Evolutionary conservation across 2,797 vertebrate genomes (phyloP).

Genomic region (Enteromius thamalakanensis): DNA sequence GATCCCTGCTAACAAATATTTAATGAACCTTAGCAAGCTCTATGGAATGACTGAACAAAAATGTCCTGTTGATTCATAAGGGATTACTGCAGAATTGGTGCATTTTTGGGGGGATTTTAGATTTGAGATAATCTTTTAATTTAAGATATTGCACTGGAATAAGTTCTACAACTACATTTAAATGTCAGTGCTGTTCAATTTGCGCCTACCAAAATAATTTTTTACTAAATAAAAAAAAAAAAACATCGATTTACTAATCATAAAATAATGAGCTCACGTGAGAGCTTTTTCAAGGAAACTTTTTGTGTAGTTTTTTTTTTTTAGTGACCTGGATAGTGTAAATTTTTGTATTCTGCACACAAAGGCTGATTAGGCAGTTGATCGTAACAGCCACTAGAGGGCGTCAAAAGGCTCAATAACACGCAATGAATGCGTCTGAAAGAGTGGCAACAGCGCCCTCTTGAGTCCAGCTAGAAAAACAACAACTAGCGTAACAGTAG

Average conservation of each 20-base stretch:
- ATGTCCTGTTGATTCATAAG: constrained; percentile 38
- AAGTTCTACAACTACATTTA: background rate
- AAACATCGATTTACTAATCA: background rate
- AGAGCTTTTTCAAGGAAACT: background rate
- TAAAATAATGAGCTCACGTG: background rate
- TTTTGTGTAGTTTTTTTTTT: background rate
- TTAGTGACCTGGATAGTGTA: background rate
- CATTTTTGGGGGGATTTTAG: constrained; percentile 9
- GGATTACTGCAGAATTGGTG: background rate
- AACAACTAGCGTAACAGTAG: background rate
- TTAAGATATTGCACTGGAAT: background rate
- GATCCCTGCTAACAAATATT: constrained; percentile 83
- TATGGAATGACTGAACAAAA: constrained; percentile 59
- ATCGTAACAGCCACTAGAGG: background rate
- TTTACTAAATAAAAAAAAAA: background rate
- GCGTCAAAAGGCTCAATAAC: background rate
- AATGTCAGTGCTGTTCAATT: too few relatives aligned
- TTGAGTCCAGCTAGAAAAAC: background rate
- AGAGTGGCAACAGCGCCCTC: constrained; percentile 36
- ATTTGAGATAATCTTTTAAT: background rate
- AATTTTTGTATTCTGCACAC: background rate
- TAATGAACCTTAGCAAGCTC: constrained; percentile 80
- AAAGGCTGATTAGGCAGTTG: background rate
- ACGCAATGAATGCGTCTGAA: background rate
- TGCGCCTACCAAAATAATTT: background rate